phyloP scores from a whole-genome alignment of 2,113 vertebrate species.

The Daboia siamensis region DNA sequence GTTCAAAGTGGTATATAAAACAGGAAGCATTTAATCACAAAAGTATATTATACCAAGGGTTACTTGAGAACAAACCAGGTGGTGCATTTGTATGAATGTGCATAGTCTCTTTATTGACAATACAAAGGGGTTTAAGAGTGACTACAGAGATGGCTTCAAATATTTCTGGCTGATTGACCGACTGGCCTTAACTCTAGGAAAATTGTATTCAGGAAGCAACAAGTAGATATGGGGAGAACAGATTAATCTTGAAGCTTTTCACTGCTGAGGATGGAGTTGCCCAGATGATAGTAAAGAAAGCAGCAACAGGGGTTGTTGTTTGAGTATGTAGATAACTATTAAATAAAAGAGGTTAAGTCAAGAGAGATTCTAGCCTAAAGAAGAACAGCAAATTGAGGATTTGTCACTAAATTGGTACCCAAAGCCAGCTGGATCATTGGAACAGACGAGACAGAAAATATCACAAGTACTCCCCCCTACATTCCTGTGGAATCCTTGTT shows the following conservation, averaged over 20 bases:
- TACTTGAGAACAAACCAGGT: not conserved
- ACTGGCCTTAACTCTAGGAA: not conserved
- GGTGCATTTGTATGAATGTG: not conserved
- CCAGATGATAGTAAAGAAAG: too few relatives aligned
- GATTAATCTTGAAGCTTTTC: not conserved
- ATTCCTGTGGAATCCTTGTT: not conserved
- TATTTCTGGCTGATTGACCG: not conserved
- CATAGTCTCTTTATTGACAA: not conserved
- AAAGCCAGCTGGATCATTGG: not conserved
- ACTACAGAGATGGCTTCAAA: not conserved
- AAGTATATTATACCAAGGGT: not conserved
- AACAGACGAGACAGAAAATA: not conserved
- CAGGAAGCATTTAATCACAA: not conserved
- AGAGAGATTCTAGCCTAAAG: not conserved
- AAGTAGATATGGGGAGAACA: not conserved
- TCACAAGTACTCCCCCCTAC: not conserved
- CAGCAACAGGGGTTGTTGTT: not conserved
- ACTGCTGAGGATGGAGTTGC: not conserved
- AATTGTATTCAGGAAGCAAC: not conserved
- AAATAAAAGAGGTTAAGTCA: not conserved
- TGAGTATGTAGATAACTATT: not conserved
- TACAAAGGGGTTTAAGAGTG: too few relatives aligned
- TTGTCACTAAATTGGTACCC: not conserved
- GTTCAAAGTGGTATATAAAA: not conserved
- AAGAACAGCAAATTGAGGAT: not conserved